A percentile compares a stretch with the other conserved stretches of the same genome.
Evolutionary conservation across 2,113 vertebrate species (phyloP).

Genomic region (Tichodroma muraria): DNA sequence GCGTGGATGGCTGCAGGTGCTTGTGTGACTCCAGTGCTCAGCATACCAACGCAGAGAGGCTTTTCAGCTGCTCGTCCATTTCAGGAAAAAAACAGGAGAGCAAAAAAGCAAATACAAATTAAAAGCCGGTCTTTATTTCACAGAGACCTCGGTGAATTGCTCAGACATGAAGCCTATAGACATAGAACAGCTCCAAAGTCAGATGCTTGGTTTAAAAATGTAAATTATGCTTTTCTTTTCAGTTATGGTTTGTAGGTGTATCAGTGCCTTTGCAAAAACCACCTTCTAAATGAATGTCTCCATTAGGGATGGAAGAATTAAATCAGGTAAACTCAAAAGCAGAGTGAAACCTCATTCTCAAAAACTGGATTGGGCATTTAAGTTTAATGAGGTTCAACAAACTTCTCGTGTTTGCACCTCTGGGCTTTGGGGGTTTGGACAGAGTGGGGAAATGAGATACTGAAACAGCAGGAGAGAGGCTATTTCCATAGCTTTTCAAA

Average conservation of each 20-base stretch:
- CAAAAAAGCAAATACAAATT: conserved; percentile 16
- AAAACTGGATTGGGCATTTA: conserved; percentile 22
- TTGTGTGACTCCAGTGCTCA: neutral
- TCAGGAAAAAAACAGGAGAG: neutral
- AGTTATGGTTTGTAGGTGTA: neutral
- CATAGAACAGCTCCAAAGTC: neutral
- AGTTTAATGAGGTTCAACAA: conserved; percentile 61
- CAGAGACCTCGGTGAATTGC: neutral
- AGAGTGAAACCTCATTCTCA: neutral
- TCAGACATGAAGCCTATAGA: neutral
- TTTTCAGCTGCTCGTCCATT: neutral
- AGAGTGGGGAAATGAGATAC: conserved; percentile 16
- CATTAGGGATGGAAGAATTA: neutral
- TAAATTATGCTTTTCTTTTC: neutral
- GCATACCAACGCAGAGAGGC: conserved; percentile 4
- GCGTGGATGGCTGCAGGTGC: conserved; percentile 50
- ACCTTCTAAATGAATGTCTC: neutral
- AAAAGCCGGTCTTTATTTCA: conserved; percentile 2
- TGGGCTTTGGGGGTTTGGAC: conserved; percentile 38
- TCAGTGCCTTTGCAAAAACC: neutral
- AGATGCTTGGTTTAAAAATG: neutral
- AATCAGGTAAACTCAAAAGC: conserved; percentile 13
- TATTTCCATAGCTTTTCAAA: conserved; percentile 38
- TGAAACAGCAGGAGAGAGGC: conserved; percentile 39
- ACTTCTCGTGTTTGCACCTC: conserved; percentile 23